These are phyloP conservation scores for Hydrozoanthus gracilis DNA, from an alignment of 92 coral and sea anemone species.

Conservation along the genomic window DNA sequence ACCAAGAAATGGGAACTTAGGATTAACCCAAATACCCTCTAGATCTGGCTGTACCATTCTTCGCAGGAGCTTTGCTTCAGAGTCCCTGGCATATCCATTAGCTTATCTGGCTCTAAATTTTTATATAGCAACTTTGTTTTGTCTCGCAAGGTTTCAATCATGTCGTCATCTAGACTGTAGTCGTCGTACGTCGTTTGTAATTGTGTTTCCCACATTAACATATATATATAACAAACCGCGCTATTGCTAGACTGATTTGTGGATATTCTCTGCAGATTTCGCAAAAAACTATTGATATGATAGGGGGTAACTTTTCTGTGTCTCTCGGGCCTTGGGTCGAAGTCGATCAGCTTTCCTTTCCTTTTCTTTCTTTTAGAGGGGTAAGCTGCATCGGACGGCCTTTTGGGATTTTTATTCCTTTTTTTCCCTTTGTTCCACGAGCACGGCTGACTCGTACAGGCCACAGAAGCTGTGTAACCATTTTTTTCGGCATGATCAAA, in stretches of 20 bases:
- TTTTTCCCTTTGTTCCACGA: background rate
- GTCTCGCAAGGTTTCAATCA: background rate
- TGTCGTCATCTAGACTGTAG: slow-evolving; percentile 27
- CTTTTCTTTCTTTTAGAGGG: slow-evolving; percentile 53
- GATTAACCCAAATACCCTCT: slow-evolving; percentile 69
- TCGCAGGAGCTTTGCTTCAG: slow-evolving; percentile 27
- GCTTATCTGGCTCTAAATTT: slow-evolving; percentile 28
- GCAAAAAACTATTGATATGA: slow-evolving; percentile 41
- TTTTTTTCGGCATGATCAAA: slow-evolving; percentile 55
- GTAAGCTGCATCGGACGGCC: slow-evolving; percentile 56
- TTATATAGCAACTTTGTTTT: slow-evolving; percentile 23
- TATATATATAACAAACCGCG: slow-evolving; percentile 4
- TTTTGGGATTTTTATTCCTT: slow-evolving; percentile 53
- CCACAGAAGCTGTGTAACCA: slow-evolving; percentile 38
- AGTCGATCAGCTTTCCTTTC: slow-evolving; percentile 33
- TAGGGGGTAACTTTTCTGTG: slow-evolving; percentile 32
- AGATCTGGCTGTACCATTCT: slow-evolving; percentile 32
- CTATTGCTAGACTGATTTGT: slow-evolving; percentile 31
- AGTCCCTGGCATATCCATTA: slow-evolving; percentile 35
- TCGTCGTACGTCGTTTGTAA: slow-evolving; percentile 35
- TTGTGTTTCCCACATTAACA: slow-evolving; percentile 49
- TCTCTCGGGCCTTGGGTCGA: slow-evolving; percentile 57
- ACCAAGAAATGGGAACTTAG: slow-evolving; percentile 67
- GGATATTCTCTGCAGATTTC: slow-evolving; percentile 32
- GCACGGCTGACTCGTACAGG: slow-evolving; percentile 53